These are phyloP conservation scores for Centropyge bicolor DNA, from an alignment of 2,797 vertebrate species.

Conservation along the genomic window DNA sequence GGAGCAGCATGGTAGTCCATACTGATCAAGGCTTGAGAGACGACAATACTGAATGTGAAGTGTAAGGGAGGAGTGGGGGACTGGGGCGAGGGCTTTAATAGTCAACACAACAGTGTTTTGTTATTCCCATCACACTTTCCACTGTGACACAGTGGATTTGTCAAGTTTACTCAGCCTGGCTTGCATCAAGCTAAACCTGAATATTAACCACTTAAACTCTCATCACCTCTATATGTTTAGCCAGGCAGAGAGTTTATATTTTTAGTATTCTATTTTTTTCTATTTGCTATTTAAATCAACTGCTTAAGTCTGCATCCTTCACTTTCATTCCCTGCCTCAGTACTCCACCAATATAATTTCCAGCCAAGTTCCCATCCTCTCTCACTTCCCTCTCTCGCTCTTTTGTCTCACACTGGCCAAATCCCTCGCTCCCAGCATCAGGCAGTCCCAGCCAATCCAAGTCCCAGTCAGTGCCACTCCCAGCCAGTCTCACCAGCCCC, in stretches of 20 bases:
- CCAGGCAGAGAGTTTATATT: neutral
- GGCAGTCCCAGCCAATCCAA: no score
- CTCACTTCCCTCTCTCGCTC: slow-evolving; percentile 42
- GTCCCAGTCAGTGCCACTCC: neutral
- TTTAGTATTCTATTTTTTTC: neutral
- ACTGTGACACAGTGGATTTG: slow-evolving; percentile 39
- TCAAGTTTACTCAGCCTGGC: slow-evolving; percentile 50
- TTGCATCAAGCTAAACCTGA: slow-evolving; percentile 42
- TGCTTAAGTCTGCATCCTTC: neutral
- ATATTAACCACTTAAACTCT: slow-evolving; percentile 9
- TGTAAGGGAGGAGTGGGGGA: slow-evolving; percentile 37
- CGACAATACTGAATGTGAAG: slow-evolving; percentile 34
- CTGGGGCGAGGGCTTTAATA: slow-evolving; percentile 30
- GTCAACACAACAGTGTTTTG: slow-evolving; percentile 68
- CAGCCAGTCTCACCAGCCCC: slow-evolving; percentile 50
- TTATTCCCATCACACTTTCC: slow-evolving; percentile 65
- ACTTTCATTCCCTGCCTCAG: slow-evolving; percentile 39
- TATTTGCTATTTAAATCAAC: neutral
- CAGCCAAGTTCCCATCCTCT: slow-evolving; percentile 68
- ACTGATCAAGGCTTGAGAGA: slow-evolving; percentile 59
- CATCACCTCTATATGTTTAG: slow-evolving; percentile 23
- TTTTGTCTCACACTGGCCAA: slow-evolving; percentile 55
- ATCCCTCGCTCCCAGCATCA: slow-evolving; percentile 53
- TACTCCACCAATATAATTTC: slow-evolving; percentile 16
- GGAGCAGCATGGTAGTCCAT: slow-evolving; percentile 59